A percentile compares a stretch with the other conserved stretches of the same genome.
Conservation (phyloP, 2,113 vertebrate species). For the Oreotrochilus melanogaster region DNA sequence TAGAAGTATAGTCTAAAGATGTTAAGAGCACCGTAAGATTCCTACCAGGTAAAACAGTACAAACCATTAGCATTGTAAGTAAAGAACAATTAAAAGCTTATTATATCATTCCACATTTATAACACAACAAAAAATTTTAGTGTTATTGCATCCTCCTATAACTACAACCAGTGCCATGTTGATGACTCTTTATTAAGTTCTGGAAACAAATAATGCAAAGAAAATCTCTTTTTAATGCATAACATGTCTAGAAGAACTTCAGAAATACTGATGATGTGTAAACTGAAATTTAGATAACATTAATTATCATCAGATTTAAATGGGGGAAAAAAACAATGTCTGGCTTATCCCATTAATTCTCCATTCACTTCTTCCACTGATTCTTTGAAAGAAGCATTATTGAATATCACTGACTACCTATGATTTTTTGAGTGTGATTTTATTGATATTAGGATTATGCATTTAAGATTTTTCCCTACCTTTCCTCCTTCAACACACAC, state of each 20-base stretch:
- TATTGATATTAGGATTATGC: neutral
- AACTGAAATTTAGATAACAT: constrained; percentile 24
- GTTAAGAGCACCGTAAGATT: constrained; percentile 52
- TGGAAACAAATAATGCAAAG: neutral
- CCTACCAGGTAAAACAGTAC: neutral
- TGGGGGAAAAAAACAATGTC: neutral
- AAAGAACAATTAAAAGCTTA: constrained; percentile 24
- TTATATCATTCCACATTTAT: neutral
- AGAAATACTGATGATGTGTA: neutral
- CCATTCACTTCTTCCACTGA: neutral
- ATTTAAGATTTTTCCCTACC: constrained; percentile 33
- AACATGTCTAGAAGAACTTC: neutral
- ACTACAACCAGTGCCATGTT: constrained; percentile 3
- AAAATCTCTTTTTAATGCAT: neutral
- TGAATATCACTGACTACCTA: neutral
- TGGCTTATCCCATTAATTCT: neutral
- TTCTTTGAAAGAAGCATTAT: constrained; percentile 14
- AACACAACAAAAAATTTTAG: constrained; percentile 9
- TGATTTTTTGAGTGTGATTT: neutral
- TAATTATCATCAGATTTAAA: constrained; percentile 18
- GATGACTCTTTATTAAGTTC: neutral
- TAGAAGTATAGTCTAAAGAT: constrained; percentile 36
- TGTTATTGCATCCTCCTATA: neutral
- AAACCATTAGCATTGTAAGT: neutral
- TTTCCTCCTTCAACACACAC: neutral